Evolutionary conservation across 2,113 vertebrate species (phyloP).

Genomic region (Brachyhypopomus gauderio): DNA sequence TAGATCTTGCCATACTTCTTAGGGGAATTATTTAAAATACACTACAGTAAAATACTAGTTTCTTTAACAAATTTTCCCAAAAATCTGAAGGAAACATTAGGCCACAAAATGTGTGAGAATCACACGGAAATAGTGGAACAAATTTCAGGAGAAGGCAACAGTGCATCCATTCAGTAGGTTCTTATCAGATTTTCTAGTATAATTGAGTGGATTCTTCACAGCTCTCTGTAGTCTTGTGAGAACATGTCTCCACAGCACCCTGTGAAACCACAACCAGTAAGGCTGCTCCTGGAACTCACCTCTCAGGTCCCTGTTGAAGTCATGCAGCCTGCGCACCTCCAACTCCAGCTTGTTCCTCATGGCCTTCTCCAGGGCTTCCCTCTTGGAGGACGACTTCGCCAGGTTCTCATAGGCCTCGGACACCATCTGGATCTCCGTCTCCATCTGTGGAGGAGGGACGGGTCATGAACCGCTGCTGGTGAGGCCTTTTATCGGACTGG

Average conservation of each 20-base stretch:
- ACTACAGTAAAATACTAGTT: too few species aligned
- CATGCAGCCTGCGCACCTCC: slow-evolving; percentile 93
- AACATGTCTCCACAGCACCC: background rate
- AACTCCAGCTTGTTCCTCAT: slow-evolving; percentile 98
- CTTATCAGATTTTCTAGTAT: background rate
- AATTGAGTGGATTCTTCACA: background rate
- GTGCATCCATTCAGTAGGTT: background rate
- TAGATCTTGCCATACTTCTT: too few species aligned
- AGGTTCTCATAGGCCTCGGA: slow-evolving; percentile 97
- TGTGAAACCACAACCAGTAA: background rate
- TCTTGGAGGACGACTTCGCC: slow-evolving; percentile 93
- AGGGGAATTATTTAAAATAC: too few species aligned
- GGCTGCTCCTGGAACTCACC: slow-evolving; percentile 70
- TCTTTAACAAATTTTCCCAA: background rate
- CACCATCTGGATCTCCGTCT: slow-evolving; percentile 95
- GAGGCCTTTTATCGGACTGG: background rate
- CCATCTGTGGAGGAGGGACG: slow-evolving; percentile 76
- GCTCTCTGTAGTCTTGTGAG: background rate
- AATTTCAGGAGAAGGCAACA: background rate
- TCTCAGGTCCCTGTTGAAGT: slow-evolving; percentile 97
- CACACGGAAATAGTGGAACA: background rate
- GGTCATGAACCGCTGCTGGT: background rate
- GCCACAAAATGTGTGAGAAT: background rate
- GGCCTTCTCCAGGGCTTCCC: slow-evolving; percentile 93
- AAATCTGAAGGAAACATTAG: background rate